Conservation (phyloP, 2,888 invertebrate species). For the Alcis repandata region DNA sequence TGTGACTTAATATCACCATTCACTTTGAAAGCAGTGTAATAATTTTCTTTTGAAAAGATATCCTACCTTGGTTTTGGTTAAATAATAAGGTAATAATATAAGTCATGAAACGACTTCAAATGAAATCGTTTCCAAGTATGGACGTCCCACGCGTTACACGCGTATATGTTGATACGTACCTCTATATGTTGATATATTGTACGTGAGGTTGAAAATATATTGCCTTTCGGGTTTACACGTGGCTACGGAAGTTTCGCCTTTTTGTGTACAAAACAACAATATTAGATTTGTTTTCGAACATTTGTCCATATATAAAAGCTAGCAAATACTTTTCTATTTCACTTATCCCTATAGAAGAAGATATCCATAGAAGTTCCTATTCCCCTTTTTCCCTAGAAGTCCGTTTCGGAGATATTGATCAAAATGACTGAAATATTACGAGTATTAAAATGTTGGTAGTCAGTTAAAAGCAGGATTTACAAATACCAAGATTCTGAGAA, state of each 20-base stretch:
- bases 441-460: no score
- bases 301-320: no score
- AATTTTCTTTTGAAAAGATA: slow-evolving; percentile 27
- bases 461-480: no score
- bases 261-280: slow-evolving; percentile 1
- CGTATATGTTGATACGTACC: slow-evolving; percentile 15
- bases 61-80: not conserved
- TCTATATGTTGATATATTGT: no score
- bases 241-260: slow-evolving; percentile 14
- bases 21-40: slow-evolving; percentile 15
- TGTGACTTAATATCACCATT: slow-evolving; percentile 5
- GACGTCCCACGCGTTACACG: slow-evolving; percentile 30
- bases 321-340: no score
- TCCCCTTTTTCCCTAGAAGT: not conserved
- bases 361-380: no score
- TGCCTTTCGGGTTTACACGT: slow-evolving; percentile 25
- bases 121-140: slow-evolving; percentile 34
- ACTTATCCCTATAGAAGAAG: no score
- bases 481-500: no score
- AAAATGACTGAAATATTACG: no score
- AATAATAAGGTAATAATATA: slow-evolving; percentile 14
- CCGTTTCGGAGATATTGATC: not conserved
- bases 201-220: slow-evolving; percentile 19
- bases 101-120: slow-evolving; percentile 29
- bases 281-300: slow-evolving; percentile 13